Evolutionary conservation across 2,888 invertebrate genomes (phyloP).

Genomic region (Zaprionus lineosus): DNA sequence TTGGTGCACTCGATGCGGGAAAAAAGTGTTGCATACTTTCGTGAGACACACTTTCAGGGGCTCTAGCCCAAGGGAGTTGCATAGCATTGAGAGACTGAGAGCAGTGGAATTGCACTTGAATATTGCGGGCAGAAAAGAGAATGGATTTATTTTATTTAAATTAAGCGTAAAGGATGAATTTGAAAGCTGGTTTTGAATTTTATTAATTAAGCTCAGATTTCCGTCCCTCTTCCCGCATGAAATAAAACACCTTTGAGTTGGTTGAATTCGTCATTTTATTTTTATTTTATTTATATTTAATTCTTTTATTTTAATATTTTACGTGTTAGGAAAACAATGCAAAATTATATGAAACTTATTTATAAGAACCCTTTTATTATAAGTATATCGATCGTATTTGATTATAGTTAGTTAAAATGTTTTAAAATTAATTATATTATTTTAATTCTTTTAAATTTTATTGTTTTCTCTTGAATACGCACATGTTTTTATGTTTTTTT

Average conservation of each 20-base stretch:
- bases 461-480: constrained; percentile 22
- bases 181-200: too few species aligned
- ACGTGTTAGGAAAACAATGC: constrained; percentile 74
- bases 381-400: constrained; percentile 43
- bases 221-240: neutral
- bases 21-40: too few species aligned
- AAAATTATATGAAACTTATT: constrained; percentile 71
- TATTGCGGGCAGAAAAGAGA: neutral
- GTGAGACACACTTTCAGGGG: too few species aligned
- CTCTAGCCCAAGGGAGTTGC: too few species aligned
- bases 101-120: too few species aligned
- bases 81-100: too few species aligned
- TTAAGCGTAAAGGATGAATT: too few species aligned
- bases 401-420: constrained; percentile 62
- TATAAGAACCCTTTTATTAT: constrained; percentile 53
- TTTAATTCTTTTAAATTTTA: constrained; percentile 12
- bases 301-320: constrained; percentile 51
- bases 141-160: neutral
- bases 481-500: constrained; percentile 26
- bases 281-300: constrained; percentile 42
- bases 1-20: too few species aligned
- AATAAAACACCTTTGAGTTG: constrained; percentile 1
- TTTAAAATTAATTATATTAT: constrained; percentile 39
- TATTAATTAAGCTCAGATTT: too few species aligned
- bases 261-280: constrained; percentile 61